Evolutionary conservation across 2,888 invertebrate genomes (phyloP).

Genomic region (Cabera pusaria): DNA sequence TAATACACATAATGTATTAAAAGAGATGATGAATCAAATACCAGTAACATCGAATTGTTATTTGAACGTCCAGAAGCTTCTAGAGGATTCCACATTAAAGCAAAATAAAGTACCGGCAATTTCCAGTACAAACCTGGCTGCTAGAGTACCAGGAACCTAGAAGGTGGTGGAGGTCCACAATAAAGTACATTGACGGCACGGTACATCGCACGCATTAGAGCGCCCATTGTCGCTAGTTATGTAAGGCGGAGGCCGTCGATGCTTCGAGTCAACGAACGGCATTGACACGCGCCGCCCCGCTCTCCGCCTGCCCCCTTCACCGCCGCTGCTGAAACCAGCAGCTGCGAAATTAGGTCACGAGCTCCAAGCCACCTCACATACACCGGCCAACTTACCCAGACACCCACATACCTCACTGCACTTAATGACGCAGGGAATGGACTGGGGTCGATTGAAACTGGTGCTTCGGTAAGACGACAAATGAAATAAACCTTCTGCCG

Average conservation of each 20-base stretch:
- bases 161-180: conserved; percentile 19
- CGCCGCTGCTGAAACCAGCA: conserved; percentile 79
- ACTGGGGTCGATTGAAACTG: conserved; percentile 37
- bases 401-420: conserved; percentile 38
- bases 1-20: too few species aligned
- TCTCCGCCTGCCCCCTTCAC: conserved; percentile 47
- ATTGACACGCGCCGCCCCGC: conserved; percentile 76
- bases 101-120: too few species aligned
- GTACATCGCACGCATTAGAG: conserved; percentile 72
- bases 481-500: conserved; percentile 66
- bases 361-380: conserved; percentile 72
- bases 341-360: conserved; percentile 82
- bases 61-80: too few species aligned
- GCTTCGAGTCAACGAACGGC: conserved; percentile 82
- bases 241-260: conserved; percentile 80
- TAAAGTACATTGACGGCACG: conserved; percentile 33
- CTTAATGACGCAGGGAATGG: conserved; percentile 44
- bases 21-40: too few species aligned
- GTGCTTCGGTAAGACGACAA: conserved; percentile 58
- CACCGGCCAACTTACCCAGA: conserved; percentile 58
- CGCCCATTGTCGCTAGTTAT: conserved; percentile 80
- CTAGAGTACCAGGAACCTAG: conserved; percentile 18
- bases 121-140: too few species aligned
- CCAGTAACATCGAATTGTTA: too few species aligned
- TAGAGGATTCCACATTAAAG: too few species aligned